Conservation (phyloP, 2,113 vertebrate species). For the Tonatia bakeri region DNA sequence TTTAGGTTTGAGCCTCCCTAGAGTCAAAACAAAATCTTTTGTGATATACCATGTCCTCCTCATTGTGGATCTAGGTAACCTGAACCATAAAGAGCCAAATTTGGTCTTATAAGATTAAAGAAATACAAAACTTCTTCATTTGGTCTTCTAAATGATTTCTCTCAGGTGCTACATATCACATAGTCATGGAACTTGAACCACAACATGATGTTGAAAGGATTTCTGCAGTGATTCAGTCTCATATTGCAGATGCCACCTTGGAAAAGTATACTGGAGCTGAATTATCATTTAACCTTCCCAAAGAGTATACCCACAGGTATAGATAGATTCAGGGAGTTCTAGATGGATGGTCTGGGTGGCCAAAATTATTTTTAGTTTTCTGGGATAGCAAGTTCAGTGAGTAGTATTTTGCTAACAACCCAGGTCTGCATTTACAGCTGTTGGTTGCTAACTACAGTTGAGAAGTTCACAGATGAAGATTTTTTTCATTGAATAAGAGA, state of each 20-base stretch:
- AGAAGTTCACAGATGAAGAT: background rate
- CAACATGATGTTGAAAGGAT: conserved; percentile 89
- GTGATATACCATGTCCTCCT: background rate
- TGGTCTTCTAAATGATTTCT: conserved; percentile 32
- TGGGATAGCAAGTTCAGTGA: background rate
- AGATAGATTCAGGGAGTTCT: background rate
- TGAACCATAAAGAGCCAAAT: background rate
- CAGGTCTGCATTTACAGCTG: background rate
- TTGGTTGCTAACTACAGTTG: background rate
- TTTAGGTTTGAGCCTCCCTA: background rate
- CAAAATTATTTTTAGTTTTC: conserved; percentile 13
- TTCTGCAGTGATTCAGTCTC: conserved; percentile 88
- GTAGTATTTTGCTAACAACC: background rate
- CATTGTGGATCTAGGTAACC: background rate
- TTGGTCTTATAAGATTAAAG: background rate
- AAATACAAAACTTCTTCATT: background rate
- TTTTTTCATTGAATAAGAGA: background rate
- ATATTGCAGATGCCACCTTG: conserved; percentile 90
- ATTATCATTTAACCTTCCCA: conserved; percentile 93
- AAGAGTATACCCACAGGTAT: conserved; percentile 91
- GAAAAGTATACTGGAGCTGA: conserved; percentile 90
- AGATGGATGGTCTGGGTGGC: background rate
- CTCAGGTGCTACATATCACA: conserved; percentile 94
- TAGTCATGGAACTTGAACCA: conserved; percentile 95
- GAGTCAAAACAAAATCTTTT: background rate